Evolutionary conservation across 2,888 invertebrate species (phyloP).

Genomic region (Slavum lentiscoides): DNA sequence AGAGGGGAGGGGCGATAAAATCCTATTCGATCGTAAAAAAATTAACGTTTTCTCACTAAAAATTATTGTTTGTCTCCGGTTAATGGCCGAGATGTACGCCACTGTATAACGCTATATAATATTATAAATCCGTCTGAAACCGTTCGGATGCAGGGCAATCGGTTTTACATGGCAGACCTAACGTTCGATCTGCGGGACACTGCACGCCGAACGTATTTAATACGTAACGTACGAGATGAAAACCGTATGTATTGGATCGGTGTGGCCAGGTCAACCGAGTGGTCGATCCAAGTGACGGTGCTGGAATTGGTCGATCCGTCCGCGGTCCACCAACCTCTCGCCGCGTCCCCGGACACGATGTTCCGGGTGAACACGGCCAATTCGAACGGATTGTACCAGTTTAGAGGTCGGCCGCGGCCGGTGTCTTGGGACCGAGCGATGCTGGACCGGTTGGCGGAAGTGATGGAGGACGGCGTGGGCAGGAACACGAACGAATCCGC

Average conservation of each 20-base stretch:
- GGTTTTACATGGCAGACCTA: slow-evolving; percentile 9
- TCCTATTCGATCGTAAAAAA: no score
- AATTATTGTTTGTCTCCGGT: no score
- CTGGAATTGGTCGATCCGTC: slow-evolving; percentile 27
- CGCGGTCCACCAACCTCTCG: not conserved
- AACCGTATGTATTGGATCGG: slow-evolving; percentile 10
- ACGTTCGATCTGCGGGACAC: not conserved
- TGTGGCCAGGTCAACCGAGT: not conserved
- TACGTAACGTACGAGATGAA: not conserved
- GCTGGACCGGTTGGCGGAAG: not conserved
- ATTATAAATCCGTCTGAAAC: no score
- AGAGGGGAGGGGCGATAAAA: no score
- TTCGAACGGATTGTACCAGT: not conserved
- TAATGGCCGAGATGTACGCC: not conserved
- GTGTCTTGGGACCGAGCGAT: slow-evolving; percentile 13
- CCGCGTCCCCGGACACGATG: not conserved
- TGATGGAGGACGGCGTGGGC: not conserved
- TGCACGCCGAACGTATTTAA: slow-evolving; percentile 2
- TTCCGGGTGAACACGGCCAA: not conserved
- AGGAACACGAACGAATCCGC: not conserved
- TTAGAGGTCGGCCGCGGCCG: not conserved
- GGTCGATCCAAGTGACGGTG: not conserved
- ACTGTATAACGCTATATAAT: no score
- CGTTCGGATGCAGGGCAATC: not conserved
- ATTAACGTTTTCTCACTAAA: no score